Conservation (phyloP, 2,888 invertebrate genomes). For the Cerastoderma edule region DNA sequence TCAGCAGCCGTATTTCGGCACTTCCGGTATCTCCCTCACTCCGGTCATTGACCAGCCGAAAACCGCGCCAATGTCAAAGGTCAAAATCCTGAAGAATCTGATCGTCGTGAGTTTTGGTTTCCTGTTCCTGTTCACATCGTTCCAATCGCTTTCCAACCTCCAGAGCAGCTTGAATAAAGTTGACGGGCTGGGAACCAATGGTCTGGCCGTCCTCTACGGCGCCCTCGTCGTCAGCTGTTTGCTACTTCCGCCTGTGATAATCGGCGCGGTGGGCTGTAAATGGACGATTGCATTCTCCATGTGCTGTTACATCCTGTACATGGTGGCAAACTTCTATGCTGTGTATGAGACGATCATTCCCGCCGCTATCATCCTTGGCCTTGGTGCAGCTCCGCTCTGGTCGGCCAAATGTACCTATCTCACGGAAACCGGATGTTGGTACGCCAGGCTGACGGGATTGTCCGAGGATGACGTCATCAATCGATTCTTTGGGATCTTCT, state of each 20-base stretch:
- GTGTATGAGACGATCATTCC: constrained; percentile 89
- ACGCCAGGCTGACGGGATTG: constrained; percentile 92
- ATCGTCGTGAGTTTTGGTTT: constrained; percentile 95
- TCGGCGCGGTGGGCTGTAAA: constrained; percentile 91
- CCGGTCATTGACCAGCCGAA: constrained; percentile 14
- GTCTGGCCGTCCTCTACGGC: constrained; percentile 95
- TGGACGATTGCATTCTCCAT: constrained; percentile 97
- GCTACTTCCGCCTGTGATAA: constrained; percentile 87
- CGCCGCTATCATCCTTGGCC: constrained; percentile 94
- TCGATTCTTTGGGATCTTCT: constrained; percentile 99
- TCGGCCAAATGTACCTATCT: constrained; percentile 99
- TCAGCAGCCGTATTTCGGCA: constrained; percentile 31
- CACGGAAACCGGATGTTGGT: constrained; percentile 91
- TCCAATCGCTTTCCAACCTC: constrained; percentile 96
- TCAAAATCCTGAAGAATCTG: constrained; percentile 94
- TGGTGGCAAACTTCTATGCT: constrained; percentile 96
- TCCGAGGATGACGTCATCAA: constrained; percentile 95
- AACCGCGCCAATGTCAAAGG: constrained; percentile 58
- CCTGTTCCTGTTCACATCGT: constrained; percentile 97
- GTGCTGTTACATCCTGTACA: constrained; percentile 96
- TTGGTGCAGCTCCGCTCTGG: constrained; percentile 99
- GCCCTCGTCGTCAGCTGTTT: constrained; percentile 97
- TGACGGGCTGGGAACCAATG: constrained; percentile 95
- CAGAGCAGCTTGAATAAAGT: constrained; percentile 95
- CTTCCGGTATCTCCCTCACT: constrained; percentile 23